Conservation (phyloP, 2,888 invertebrate genomes). For the Augochlorella aurata region DNA sequence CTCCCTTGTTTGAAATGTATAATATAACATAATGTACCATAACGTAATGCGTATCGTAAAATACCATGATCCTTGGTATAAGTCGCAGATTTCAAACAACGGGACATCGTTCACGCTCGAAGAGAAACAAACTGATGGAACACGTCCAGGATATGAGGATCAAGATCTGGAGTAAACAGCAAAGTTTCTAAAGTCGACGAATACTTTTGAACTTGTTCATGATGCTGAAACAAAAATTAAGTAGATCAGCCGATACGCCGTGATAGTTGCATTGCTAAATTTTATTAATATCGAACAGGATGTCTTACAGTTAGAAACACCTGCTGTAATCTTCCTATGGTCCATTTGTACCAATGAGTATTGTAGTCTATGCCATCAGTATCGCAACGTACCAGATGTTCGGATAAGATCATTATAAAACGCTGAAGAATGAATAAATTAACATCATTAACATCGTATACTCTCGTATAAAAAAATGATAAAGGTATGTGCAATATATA, state of each 20-base stretch:
- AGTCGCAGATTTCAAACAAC: neutral
- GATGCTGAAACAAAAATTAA: slow-evolving; percentile 88
- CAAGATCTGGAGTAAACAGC: slow-evolving; percentile 97
- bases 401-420: slow-evolving; percentile 98
- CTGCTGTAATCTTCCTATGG: slow-evolving; percentile 96
- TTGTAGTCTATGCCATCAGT: slow-evolving; percentile 96
- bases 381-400: slow-evolving; percentile 96
- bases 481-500: slow-evolving; percentile 64
- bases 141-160: slow-evolving; percentile 96
- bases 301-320: slow-evolving; percentile 93
- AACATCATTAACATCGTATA: neutral
- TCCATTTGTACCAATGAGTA: slow-evolving; percentile 98
- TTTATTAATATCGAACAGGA: slow-evolving; percentile 5
- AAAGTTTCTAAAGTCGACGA: slow-evolving; percentile 96
- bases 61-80: neutral
- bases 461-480: neutral
- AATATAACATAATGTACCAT: neutral
- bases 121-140: slow-evolving; percentile 99
- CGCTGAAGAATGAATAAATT: slow-evolving; percentile 83
- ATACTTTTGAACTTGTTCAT: slow-evolving; percentile 98
- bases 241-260: neutral
- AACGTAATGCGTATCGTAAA: slow-evolving; percentile 1
- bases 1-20: neutral
- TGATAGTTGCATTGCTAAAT: slow-evolving; percentile 11
- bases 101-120: slow-evolving; percentile 83